Percentiles rank a stretch among this genome's conserved stretches.
Evolutionary conservation across 2,888 invertebrate genomes (phyloP).

Genomic region (Rhopalosiphum nymphaeae): DNA sequence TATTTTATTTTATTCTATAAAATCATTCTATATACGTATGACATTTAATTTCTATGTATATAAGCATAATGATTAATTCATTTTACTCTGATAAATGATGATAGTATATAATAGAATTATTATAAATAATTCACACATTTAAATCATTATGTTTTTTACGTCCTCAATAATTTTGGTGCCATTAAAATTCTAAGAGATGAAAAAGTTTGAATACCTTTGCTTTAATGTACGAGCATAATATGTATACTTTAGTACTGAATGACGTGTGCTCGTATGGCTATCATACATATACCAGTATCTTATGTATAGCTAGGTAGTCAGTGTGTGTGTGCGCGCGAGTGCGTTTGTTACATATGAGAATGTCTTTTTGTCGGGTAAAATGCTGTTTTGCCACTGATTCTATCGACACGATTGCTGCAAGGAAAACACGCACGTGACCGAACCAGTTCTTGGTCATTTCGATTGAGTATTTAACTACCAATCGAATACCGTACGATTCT

Average conservation of each 20-base stretch:
- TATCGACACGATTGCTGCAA: constrained; percentile 23
- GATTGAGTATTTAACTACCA: constrained; percentile 46
- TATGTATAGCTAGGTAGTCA: not conserved
- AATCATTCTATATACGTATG: not conserved
- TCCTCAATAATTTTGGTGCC: not conserved
- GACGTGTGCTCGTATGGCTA: not conserved
- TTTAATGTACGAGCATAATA: not conserved
- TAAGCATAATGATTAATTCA: not conserved
- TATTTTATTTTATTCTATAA: not conserved
- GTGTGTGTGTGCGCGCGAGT: not conserved
- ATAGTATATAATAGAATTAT: not conserved
- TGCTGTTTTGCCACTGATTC: constrained; percentile 58
- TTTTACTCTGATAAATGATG: not conserved
- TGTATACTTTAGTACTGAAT: not conserved
- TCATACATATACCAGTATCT: not conserved
- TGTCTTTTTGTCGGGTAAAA: constrained; percentile 52
- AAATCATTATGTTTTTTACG: not conserved
- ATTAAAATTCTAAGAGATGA: not conserved
- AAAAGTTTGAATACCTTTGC: no score
- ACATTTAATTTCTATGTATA: not conserved
- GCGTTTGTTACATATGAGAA: constrained; percentile 33
- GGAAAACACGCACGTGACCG: constrained; percentile 46
- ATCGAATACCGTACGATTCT: constrained; percentile 7
- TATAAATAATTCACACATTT: not conserved
- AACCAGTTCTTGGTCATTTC: constrained; percentile 51